Evolutionary conservation across 1,140 invertebrate genomes (phyloP).

Genomic region (Scaptomyza hsui): DNA sequence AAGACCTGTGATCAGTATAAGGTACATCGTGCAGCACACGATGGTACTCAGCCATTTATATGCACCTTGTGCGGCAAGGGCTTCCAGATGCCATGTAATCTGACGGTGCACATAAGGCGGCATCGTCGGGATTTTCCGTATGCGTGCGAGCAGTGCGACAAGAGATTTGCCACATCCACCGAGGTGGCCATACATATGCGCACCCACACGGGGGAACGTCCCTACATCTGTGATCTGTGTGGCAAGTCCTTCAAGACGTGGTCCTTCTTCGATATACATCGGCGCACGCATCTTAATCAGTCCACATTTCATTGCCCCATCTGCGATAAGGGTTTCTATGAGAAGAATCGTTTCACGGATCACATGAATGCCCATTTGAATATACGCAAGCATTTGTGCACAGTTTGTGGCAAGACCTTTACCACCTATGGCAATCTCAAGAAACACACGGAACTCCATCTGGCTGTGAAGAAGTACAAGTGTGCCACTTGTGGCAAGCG

Average conservation of each 20-base stretch:
- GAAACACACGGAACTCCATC: constrained; percentile 75
- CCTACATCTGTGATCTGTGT: constrained; percentile 75
- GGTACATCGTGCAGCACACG: constrained; percentile 69
- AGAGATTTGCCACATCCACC: constrained; percentile 75
- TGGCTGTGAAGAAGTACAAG: constrained; percentile 78
- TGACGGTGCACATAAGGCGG: constrained; percentile 74
- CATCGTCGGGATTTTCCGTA: constrained; percentile 73
- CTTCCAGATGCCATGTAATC: constrained; percentile 78
- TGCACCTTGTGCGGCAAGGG: constrained; percentile 77
- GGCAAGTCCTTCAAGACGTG: constrained; percentile 80
- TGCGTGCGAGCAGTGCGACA: constrained; percentile 73
- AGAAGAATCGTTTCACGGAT: constrained; percentile 78
- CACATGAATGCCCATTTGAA: constrained; percentile 80
- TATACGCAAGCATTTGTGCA: constrained; percentile 78
- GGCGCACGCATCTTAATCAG: constrained; percentile 77
- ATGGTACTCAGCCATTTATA: constrained; percentile 73
- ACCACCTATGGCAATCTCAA: constrained; percentile 77
- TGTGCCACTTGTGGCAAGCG: constrained; percentile 65
- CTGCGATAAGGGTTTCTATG: constrained; percentile 77
- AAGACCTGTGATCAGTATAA: constrained; percentile 81
- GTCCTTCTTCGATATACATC: constrained; percentile 79
- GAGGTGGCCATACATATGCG: constrained; percentile 75
- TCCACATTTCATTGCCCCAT: constrained; percentile 77
- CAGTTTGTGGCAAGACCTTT: constrained; percentile 76
- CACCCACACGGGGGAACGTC: constrained; percentile 67